Base-by-base conservation (phyloP, 53 echinoderm and acorn worm species). In the Astropecten irregularis region DNA sequence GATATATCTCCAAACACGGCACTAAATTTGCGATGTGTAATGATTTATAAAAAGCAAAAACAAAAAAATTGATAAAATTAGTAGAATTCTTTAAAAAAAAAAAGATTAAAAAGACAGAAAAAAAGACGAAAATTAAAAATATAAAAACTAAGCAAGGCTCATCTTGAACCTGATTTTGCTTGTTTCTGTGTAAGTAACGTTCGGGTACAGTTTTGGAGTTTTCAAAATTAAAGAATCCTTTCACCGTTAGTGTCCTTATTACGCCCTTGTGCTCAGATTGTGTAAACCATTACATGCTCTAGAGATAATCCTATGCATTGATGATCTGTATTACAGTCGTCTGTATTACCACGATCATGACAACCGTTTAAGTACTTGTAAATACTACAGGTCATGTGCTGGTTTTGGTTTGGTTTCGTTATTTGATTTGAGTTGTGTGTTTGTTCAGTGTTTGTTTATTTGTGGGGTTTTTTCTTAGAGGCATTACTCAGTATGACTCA, bases 241-340 rank as follows among this genome's bases (percentile, higher is more conserved):
- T 74, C 74, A 74, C 74, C 74, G 57, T 74, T 57, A 74, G 74
- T 74, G 74, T 57, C 74, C 74, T 74, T 64, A 42, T 9, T 61
- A 31, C 50, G 32, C 27, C 74, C 57, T 39, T 74, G 68, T 74
- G 39, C 74, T 57, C 74, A 4, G 31, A 35, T 55, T 23, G 53
- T 57, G 40, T 40, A 42, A 74, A 44, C n/a, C 74, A 22, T 71
- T 16, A 54, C 22, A 25, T 34, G 35, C 51, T 40, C 20, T 55
- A 9, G 31, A 42, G 42, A 42, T 74, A 26, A 19, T 56, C 26
- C 74, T 74, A 74, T 74, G 74, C 74, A 74, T 58, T 57, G 40
- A 57, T 74, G 74, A 40, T 46, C 35, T 68, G 23, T 42, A 64
- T 58, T 29, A 28, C 9, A 58, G 28, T 9, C 20, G n/a, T n/a